These are phyloP conservation scores for Cremastobaeus sp. DNA, from an alignment of 2,888 invertebrate species.

Conservation along the genomic window DNA sequence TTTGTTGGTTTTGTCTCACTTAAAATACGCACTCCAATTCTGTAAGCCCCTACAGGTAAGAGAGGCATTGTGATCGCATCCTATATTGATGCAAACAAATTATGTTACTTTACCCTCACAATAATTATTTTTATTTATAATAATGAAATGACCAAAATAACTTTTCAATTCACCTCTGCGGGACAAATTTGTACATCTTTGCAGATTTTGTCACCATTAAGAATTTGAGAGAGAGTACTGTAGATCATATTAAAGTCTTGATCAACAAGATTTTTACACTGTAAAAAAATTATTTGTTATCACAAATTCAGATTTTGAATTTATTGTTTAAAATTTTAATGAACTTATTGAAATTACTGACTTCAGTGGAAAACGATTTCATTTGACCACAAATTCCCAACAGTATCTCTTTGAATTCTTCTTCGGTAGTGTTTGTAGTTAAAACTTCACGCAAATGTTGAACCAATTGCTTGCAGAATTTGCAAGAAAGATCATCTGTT, in stretches of 20 bases:
- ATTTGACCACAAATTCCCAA: constrained; percentile 90
- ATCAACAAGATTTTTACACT: constrained; percentile 86
- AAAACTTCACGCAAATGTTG: constrained; percentile 88
- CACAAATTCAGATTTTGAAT: too few species aligned
- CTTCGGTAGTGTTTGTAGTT: constrained; percentile 90
- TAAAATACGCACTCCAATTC: constrained; percentile 66
- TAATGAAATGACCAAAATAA: too few species aligned
- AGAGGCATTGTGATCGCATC: constrained; percentile 82
- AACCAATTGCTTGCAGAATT: constrained; percentile 91
- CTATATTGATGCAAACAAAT: constrained; percentile 56
- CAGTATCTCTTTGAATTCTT: constrained; percentile 88
- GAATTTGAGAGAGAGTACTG: constrained; percentile 82
- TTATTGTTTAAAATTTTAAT: too few species aligned
- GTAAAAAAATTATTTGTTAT: too few species aligned
- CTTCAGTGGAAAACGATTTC: constrained; percentile 84
- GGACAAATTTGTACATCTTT: constrained; percentile 85
- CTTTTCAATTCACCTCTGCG: too few species aligned
- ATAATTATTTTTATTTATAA: too few species aligned
- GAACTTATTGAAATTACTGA: too few species aligned
- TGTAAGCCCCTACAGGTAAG: constrained; percentile 77
- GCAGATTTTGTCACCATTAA: constrained; percentile 86
- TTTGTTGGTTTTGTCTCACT: constrained; percentile 57
- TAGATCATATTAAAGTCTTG: constrained; percentile 89
- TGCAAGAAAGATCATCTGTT: constrained; percentile 87
- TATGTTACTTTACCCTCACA: neutral